phyloP scores from a whole-genome alignment of 2,113 vertebrate species.

The Paraplagusia blochii region DNA sequence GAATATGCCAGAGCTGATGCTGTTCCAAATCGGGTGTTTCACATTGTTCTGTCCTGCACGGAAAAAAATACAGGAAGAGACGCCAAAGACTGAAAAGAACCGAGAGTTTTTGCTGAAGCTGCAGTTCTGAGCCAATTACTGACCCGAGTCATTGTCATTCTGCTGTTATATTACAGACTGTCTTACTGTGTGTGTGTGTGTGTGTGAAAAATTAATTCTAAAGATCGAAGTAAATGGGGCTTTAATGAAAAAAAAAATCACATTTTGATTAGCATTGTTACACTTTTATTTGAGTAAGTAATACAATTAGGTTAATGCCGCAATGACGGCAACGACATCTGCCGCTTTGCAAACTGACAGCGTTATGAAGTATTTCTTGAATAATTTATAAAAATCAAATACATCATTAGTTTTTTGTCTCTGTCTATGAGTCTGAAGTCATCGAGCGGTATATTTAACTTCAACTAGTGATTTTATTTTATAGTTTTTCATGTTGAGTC shows the following conservation, averaged over 20 bases:
- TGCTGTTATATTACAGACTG: slow-evolving; percentile 4
- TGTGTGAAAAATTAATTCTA: neutral
- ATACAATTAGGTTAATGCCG: too few relatives aligned
- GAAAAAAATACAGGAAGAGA: slow-evolving; percentile 42
- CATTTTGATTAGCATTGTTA: too few relatives aligned
- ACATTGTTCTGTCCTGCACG: slow-evolving; percentile 33
- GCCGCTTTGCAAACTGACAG: too few relatives aligned
- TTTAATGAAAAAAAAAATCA: too few relatives aligned
- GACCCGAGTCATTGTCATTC: slow-evolving; percentile 51
- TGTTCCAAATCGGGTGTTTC: slow-evolving; percentile 45
- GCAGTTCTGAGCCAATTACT: slow-evolving; percentile 66
- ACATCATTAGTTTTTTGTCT: too few relatives aligned
- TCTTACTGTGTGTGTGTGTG: slow-evolving; percentile 11
- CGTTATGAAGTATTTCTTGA: too few relatives aligned
- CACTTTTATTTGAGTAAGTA: too few relatives aligned
- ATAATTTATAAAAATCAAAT: too few relatives aligned
- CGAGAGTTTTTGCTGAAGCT: slow-evolving; percentile 59
- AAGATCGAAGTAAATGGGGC: neutral
- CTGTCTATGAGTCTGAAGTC: too few relatives aligned
- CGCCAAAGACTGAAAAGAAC: slow-evolving; percentile 47
- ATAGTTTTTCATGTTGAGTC: neutral
- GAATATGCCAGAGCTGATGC: slow-evolving; percentile 22
- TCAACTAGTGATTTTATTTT: too few relatives aligned
- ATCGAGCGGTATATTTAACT: too few relatives aligned
- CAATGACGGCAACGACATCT: too few relatives aligned